These are phyloP conservation scores for Mastacembelus armatus DNA, from an alignment of 2,797 vertebrate species.

Conservation along the genomic window DNA sequence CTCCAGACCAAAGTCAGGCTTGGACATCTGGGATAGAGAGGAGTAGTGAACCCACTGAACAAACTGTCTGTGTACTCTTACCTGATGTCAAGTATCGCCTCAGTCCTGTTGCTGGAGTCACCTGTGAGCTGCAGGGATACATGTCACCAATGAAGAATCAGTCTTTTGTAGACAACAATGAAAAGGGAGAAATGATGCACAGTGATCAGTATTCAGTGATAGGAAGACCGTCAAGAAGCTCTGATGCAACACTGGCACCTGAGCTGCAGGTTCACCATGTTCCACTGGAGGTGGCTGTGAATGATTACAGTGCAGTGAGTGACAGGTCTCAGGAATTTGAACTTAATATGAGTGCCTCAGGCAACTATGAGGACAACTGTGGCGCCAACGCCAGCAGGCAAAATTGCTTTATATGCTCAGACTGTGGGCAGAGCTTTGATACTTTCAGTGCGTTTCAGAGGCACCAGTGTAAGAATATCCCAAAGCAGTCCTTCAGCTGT, in stretches of 20 bases:
- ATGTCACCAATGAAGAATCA: constrained; percentile 17
- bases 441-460: constrained; percentile 67
- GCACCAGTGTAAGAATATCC: constrained; percentile 62
- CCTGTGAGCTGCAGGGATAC: constrained; percentile 35
- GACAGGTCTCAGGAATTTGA: constrained; percentile 45
- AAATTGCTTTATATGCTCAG: constrained; percentile 73
- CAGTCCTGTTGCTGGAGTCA: constrained; percentile 14
- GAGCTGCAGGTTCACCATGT: constrained; percentile 21
- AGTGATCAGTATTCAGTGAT: constrained; percentile 29
- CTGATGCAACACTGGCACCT: neutral
- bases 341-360: constrained; percentile 25
- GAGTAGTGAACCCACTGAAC: neutral
- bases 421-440: constrained; percentile 73
- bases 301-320: constrained; percentile 4
- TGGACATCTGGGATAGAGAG: constrained; percentile 43
- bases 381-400: neutral
- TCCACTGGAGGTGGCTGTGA: constrained; percentile 6
- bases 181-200: constrained; percentile 40
- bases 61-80: constrained; percentile 25
- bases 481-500: constrained; percentile 49
- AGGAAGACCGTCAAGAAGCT: constrained; percentile 10
- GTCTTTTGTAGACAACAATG: constrained; percentile 45
- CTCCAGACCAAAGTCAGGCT: constrained; percentile 30
- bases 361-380: neutral
- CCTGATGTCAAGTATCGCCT: constrained; percentile 45